Evolutionary conservation across 1,140 invertebrate genomes (phyloP), one percentile per base, ranked within the genome.

Genomic region (Drosophila biarmipes): DNA sequence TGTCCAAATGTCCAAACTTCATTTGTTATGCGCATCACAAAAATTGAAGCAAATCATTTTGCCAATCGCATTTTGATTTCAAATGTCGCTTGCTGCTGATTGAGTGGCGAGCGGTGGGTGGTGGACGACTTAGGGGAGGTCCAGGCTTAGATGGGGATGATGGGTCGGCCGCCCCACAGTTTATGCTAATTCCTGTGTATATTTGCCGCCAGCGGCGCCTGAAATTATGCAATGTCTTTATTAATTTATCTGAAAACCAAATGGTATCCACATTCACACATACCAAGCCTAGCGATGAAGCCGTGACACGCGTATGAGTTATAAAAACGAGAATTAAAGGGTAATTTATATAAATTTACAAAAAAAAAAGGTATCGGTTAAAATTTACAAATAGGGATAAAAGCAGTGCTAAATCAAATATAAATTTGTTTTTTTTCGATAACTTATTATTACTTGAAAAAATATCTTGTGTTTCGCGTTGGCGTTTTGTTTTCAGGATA

Each of bases 1-100:
- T 89, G 78, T 87, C 84, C 82, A 79, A 82, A 82, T 82, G 84
- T 87, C 82, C 84, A 87, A 89, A 87, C 84, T 87, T 87, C 84
- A 87, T 87, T 87, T 87, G 79, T 84, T 89, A 87, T 87, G 75
- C 84, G 84, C 84, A 87, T 87, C 84, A 87, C 84, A 87, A 87
- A 87, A 87, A 89, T 89, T 87, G 72, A 89, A 87, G 84, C 84
- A 87, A 87, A 87, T 87, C 84, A 87, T 87, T 87, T 87, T 84
- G 84, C 84, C 84, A 87, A 87, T 89, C 84, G 84, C 84, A 87
- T 87, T 87, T 87, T 87, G 84, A 87, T 87, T 87, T 87, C 81
- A 71, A 86, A 85, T 85, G 84, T 79, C 84, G 78, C 62, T 84
- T 64, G 74, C 78, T 73, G 81, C 66, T 85, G 75, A 81, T 84